Percentiles rank a stretch among this genome's conserved stretches.
Conservation (phyloP, 2,113 vertebrate genomes). For the Scophthalmus maximus region DNA sequence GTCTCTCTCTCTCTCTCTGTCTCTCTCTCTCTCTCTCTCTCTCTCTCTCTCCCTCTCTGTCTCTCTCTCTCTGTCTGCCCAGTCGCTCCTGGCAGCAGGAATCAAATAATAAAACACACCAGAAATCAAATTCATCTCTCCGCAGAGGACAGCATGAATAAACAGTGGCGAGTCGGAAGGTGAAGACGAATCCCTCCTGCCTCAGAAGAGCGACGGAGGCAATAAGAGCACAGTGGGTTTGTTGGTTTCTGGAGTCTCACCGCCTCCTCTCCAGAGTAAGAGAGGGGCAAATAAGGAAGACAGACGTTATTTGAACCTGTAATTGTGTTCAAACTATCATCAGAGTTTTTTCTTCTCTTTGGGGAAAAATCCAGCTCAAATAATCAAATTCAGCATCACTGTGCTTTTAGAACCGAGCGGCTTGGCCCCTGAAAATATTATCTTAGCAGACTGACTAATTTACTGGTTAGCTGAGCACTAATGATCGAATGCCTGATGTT, state of each 20-base stretch:
- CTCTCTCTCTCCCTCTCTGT: neutral
- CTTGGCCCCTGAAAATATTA: constrained; percentile 63
- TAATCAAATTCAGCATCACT: constrained; percentile 37
- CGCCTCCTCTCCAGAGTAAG: neutral
- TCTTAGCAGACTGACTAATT: constrained; percentile 68
- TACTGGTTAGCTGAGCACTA: constrained; percentile 72
- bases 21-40: neutral
- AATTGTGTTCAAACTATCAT: constrained; percentile 1
- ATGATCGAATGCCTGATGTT: constrained; percentile 55
- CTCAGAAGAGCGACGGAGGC: neutral
- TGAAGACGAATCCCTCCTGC: neutral
- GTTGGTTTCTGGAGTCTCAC: neutral
- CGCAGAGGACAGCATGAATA: constrained; percentile 37
- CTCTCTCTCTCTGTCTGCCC: neutral
- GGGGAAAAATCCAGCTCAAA: constrained; percentile 26
- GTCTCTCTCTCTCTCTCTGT: neutral
- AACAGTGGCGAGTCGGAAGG: constrained; percentile 1
- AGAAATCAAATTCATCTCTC: constrained; percentile 20
- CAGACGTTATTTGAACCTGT: neutral
- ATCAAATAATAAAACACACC: constrained; percentile 15
- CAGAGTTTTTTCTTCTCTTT: constrained; percentile 14
- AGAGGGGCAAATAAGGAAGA: neutral
- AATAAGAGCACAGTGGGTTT: neutral
- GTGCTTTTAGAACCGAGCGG: constrained; percentile 17
- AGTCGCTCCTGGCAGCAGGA: neutral